These are phyloP conservation scores for Sebastes wilsoni DNA, from an alignment of 2,797 vertebrate species.

Conservation along the genomic window DNA sequence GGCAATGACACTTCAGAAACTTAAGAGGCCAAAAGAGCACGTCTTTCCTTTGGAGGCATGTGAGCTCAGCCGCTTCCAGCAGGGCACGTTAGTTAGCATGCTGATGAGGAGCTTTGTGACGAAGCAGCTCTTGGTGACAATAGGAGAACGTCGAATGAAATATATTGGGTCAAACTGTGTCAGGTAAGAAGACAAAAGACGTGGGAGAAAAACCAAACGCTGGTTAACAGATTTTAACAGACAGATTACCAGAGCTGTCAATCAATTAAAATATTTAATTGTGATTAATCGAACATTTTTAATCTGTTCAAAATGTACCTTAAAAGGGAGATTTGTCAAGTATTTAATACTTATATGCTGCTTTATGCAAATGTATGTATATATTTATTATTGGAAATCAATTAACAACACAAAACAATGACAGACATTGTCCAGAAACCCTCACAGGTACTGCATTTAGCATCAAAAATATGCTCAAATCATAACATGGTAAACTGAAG, in stretches of 20 bases:
- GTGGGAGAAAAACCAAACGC: conserved; percentile 1
- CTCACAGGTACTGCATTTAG: not conserved
- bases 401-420: not conserved
- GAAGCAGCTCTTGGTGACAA: conserved; percentile 34
- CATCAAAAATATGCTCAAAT: not conserved
- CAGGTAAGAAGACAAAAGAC: conserved; percentile 30
- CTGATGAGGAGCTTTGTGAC: conserved; percentile 31
- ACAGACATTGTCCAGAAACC: not conserved
- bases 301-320: not conserved
- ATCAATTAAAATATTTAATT: too few relatives aligned
- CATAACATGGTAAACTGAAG: too few relatives aligned
- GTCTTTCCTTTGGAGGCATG: conserved; percentile 37
- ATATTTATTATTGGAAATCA: not conserved
- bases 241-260: too few relatives aligned
- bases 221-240: not conserved
- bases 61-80: conserved; percentile 12
- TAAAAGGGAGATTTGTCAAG: not conserved
- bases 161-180: conserved; percentile 11
- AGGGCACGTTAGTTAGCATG: conserved; percentile 23
- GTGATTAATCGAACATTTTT: too few relatives aligned
- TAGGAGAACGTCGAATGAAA: conserved; percentile 28
- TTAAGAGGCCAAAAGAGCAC: conserved; percentile 54
- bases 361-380: too few relatives aligned
- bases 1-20: conserved; percentile 50
- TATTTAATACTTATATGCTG: not conserved